Base-by-base conservation (phyloP, 2,113 vertebrate species). In the Vanacampus margaritifer region DNA sequence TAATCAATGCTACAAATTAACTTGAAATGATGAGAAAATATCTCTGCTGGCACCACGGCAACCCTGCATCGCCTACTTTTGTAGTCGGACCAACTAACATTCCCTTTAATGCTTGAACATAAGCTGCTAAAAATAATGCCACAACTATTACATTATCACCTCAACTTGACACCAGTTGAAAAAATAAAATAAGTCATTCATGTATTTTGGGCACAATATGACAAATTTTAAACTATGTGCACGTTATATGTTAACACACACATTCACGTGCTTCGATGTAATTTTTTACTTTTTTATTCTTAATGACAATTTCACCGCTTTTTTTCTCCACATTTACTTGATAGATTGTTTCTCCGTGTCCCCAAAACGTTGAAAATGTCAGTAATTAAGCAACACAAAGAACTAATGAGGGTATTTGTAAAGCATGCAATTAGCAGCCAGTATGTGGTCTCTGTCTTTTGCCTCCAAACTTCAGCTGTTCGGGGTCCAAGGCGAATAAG, bases 381-480 rank as follows among this genome's bases (percentile, higher is more conserved):
- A 24, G 50, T 24, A 53, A 26, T 54, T 24, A 54, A 23, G 26
- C 24, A 26, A 26, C 51, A 26, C 23, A 26, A 54, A 13, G 23
- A 11, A 54, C 12, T 54, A 26, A 36, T 74, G 83, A 85, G 81
- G 69, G 71, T 83, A 80, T 86, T 84, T 87, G 80, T 86, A 85
- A 88, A 79, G 67, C 71, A 62, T 75, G 74, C 86, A 84, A 88
- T 85, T 88, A 86, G 80, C 59, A 0, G 74, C 58, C 79, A 67
- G 81, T 75, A 79, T 76, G 74, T 72, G 74, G 48, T n/a, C 7
- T n/a, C 5, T 21, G 21, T 51, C 48, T 41, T 41, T 21, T 10
- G 48, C 21, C 48, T n/a, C 21, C 6, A 21, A 51, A 46, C 45
- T 46, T 50, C 19, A 50, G 8, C 2, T 10, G 48, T 50, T n/a